phyloP scores from a whole-genome alignment of 2,888 invertebrate species.

The Hedychridium roseum region DNA sequence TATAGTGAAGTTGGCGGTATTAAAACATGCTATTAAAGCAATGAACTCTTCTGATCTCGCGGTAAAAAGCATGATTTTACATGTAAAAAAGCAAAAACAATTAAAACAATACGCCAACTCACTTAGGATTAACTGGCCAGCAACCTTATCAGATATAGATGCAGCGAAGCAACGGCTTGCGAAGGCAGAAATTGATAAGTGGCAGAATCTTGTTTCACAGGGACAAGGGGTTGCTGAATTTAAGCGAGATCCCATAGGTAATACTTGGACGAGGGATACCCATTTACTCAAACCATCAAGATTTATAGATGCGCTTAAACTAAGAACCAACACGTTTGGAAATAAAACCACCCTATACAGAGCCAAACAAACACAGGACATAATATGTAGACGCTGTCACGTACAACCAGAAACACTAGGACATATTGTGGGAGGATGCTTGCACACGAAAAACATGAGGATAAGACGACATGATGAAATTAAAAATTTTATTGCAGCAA shows the following conservation, averaged over 20 bases:
- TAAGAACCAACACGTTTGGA: constrained; percentile 8
- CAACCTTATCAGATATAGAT: neutral
- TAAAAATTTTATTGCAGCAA: neutral
- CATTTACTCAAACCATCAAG: constrained; percentile 8
- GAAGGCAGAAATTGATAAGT: neutral
- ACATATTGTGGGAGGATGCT: neutral
- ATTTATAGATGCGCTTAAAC: constrained; percentile 6
- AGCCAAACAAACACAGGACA: neutral
- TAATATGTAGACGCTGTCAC: neutral
- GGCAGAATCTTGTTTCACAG: constrained; percentile 9
- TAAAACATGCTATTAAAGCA: constrained; percentile 5
- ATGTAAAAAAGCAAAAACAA: neutral
- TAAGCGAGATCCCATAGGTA: neutral
- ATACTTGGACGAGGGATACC: constrained; percentile 7
- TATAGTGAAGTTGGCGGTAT: constrained; percentile 1
- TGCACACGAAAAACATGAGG: neutral
- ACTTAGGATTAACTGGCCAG: constrained; percentile 1
- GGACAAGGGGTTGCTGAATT: constrained; percentile 15
- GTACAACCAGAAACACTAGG: neutral
- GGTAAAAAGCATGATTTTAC: neutral
- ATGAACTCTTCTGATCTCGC: neutral
- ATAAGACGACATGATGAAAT: constrained; percentile 11
- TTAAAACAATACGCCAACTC: neutral
- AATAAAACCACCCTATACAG: neutral
- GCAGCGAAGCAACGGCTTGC: neutral